Evolutionary conservation across 2,113 vertebrate genomes (phyloP), one percentile per base, ranked within the genome.

Genomic region (Platichthys flesus): DNA sequence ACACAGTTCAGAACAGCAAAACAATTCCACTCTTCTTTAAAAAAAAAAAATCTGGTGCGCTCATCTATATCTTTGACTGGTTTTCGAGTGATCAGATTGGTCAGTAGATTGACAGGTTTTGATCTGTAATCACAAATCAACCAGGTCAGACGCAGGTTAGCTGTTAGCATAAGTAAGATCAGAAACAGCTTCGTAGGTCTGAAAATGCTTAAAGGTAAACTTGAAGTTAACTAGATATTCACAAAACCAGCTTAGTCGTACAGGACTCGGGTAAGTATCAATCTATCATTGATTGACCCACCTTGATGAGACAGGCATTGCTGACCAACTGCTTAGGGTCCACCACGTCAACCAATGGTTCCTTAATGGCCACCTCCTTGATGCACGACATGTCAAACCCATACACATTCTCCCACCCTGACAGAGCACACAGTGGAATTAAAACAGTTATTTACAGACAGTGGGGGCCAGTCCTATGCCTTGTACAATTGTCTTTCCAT

Each of bases 351-450:
- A 97, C 97, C 51, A 97, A 89, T 0, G 97, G 97, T 40, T 98
- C 96, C 85, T 97, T 97, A 56, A 98, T 97, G 4, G 97, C 96
- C 81, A 97, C 96, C 2, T 97, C 97, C 84, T 97, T 97, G 82
- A 97, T 98, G 81, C 97, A 97, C 0, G 97, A 97, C 97, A 98
- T 98, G 57, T 98, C 96, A 1, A 98, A 97, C 0, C 96, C 96
- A 0, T 97, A 97, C 3, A 98, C 96, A 0, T 97, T 97, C 93
- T 98, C 97, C 96, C 96, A 98, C 97, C 97, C 97, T 98, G 7
- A 61, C 1, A 51, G 0, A 42, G 12, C 23, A 23, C 24, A 26
- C n/a, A 6, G 23, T 56, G 8, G 67, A 8, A 9, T 18, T 35
- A 56, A 4, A 24, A 12, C 21, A 26, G 23, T 3, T 23, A 23